phyloP scores from a whole-genome alignment of 2,797 vertebrate genomes.

The Lemur catta region DNA sequence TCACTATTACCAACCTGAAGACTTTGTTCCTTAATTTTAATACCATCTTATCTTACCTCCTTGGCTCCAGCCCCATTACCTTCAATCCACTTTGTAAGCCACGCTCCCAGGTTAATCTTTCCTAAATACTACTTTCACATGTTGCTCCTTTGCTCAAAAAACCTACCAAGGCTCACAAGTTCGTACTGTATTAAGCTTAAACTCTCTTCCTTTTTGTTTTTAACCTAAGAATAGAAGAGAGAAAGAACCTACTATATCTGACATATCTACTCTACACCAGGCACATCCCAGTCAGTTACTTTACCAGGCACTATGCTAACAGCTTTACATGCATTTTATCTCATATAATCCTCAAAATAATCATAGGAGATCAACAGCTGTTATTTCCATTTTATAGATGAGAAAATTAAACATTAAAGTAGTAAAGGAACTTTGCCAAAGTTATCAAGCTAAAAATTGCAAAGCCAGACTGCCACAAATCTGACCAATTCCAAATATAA shows the following conservation, averaged over 20 bases:
- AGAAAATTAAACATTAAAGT: conserved; percentile 16
- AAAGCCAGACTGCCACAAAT: neutral
- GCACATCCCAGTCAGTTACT: neutral
- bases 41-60: neutral
- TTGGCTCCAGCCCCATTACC: neutral
- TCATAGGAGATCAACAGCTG: neutral
- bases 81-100: neutral
- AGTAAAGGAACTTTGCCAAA: conserved; percentile 42
- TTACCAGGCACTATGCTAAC: neutral
- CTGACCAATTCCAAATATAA: conserved; percentile 15
- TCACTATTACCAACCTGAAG: neutral
- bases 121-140: neutral
- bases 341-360: conserved; percentile 34
- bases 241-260: neutral
- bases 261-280: neutral
- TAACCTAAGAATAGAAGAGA: conserved; percentile 15
- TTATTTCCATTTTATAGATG: neutral
- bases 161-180: neutral
- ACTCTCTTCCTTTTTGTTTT: neutral
- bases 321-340: neutral
- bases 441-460: neutral
- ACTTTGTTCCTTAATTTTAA: neutral
- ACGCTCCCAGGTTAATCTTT: neutral
- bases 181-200: neutral
- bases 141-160: neutral